Evolutionary conservation across 2,888 invertebrate genomes (phyloP).

Genomic region (Thereva nobilitata): DNA sequence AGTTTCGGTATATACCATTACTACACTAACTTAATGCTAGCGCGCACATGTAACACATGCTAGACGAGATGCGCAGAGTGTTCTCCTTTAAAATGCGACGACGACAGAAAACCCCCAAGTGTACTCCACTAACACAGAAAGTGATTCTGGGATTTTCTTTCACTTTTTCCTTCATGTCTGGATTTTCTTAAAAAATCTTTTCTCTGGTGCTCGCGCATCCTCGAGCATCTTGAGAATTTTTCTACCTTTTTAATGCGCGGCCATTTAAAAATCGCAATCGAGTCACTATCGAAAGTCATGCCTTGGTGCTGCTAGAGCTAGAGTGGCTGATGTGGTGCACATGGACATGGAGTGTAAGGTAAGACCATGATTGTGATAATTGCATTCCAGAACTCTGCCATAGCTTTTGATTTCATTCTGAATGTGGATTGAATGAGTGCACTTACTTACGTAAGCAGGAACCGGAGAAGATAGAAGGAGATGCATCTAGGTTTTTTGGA

Average conservation of each 20-base stretch:
- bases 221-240: too few relatives aligned
- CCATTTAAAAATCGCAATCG: too few relatives aligned
- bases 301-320: background rate
- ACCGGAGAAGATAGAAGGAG: too few relatives aligned
- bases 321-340: background rate
- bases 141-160: background rate
- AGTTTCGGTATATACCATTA: background rate
- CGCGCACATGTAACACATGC: background rate
- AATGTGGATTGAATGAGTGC: slow-evolving; percentile 18
- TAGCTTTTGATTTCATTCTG: slow-evolving; percentile 14
- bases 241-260: too few relatives aligned
- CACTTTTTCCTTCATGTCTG: too few relatives aligned
- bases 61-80: background rate
- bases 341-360: slow-evolving; percentile 14
- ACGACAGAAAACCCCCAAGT: background rate
- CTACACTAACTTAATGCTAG: background rate
- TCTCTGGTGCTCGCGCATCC: too few relatives aligned
- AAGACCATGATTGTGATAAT: slow-evolving; percentile 21
- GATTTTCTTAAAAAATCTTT: too few relatives aligned
- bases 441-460: slow-evolving; percentile 11
- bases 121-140: slow-evolving; percentile 32
- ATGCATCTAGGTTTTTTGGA: too few relatives aligned
- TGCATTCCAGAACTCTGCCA: slow-evolving; percentile 18
- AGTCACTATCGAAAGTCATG: too few relatives aligned
- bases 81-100: background rate